Conservation (phyloP, 1,140 invertebrate genomes). For the Lysiphlebus fabarum region DNA sequence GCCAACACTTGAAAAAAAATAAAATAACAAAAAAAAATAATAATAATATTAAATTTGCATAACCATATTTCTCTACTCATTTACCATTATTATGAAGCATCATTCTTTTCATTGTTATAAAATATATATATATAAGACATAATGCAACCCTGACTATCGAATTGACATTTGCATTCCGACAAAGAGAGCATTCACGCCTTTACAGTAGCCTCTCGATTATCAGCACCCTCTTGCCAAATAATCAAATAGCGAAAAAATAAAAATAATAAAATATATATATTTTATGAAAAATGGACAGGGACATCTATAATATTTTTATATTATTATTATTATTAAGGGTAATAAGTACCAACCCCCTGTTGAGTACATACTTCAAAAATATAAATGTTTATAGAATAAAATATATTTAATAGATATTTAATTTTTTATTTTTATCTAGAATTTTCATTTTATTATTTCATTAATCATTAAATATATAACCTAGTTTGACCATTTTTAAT, state of each 20-base stretch:
- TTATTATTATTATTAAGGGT: no score
- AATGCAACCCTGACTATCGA: constrained; percentile 32
- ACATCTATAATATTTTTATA: no score
- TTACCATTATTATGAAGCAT: constrained; percentile 46
- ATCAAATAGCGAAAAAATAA: constrained; percentile 6
- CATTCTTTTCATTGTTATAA: constrained; percentile 29
- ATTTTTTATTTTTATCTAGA: no score
- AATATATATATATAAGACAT: constrained; percentile 26
- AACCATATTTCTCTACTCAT: constrained; percentile 50
- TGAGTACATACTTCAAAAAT: no score
- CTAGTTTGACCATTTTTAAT: no score
- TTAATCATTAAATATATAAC: no score
- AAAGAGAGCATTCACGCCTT: constrained; percentile 48
- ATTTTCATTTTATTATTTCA: no score
- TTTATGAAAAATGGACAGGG: no score
- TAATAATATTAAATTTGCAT: constrained; percentile 36
- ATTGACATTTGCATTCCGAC: constrained; percentile 49
- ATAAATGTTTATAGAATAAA: no score
- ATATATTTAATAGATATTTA: no score
- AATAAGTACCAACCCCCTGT: no score
- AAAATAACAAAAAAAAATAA: not conserved
- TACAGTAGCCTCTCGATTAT: constrained; percentile 22
- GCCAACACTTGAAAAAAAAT: not conserved
- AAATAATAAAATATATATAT: not conserved
- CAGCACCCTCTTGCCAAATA: constrained; percentile 5